Conservation (phyloP, 2,888 invertebrate species). For the Idaea biselata region DNA sequence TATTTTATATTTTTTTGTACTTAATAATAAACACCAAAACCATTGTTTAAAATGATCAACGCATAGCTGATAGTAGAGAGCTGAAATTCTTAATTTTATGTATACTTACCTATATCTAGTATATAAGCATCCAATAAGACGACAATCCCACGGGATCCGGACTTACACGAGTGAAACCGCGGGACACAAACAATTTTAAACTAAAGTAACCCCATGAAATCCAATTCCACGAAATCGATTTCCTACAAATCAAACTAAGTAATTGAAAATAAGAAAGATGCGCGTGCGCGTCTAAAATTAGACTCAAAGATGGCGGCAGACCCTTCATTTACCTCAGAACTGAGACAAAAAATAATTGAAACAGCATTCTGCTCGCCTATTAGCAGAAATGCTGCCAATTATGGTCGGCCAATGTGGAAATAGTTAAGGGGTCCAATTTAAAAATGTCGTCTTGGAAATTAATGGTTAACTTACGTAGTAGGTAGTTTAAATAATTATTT, state of each 20-base stretch:
- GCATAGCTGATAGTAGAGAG: too few species aligned
- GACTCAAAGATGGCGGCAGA: conserved; percentile 44
- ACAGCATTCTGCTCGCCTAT: conserved; percentile 24
- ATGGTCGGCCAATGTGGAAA: conserved; percentile 9
- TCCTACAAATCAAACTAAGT: conserved; percentile 58
- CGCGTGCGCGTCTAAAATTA: conserved; percentile 53
- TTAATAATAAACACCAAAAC: too few species aligned
- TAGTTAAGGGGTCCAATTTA: conserved; percentile 8
- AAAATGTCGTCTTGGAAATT: conserved; percentile 1
- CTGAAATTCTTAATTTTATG: too few species aligned
- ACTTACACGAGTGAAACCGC: too few species aligned
- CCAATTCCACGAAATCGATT: conserved; percentile 49
- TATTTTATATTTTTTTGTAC: too few species aligned
- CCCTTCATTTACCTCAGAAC: conserved; percentile 37
- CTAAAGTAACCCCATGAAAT: conserved; percentile 10
- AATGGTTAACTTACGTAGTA: background rate
- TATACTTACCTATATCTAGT: too few species aligned
- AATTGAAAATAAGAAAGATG: conserved; percentile 47
- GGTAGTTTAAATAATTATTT: background rate
- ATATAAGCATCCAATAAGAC: too few species aligned
- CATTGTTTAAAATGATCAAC: too few species aligned
- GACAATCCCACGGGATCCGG: too few species aligned
- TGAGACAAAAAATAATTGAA: conserved; percentile 38
- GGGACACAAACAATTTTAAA: too few species aligned
- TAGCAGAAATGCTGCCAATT: conserved; percentile 25